A percentile compares a stretch with the other conserved stretches of the same genome.
Evolutionary conservation across 1,140 invertebrate genomes (phyloP).

Genomic region (Drosophila lacteicornis): DNA sequence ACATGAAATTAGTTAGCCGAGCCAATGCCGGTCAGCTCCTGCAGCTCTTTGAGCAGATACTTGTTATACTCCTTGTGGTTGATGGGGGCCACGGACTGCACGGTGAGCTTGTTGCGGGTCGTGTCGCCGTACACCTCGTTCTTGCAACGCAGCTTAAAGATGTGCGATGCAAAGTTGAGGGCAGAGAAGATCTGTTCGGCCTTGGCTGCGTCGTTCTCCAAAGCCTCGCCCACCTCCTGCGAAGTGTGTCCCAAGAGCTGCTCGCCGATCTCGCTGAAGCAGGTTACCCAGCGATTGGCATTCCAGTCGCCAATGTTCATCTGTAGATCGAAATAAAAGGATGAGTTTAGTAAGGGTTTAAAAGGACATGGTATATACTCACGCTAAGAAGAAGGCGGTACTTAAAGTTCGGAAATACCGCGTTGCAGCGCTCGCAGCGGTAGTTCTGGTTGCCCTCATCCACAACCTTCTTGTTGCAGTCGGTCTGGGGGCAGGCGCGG

Average conservation of each 20-base stretch:
- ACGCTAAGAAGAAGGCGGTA: constrained; percentile 93
- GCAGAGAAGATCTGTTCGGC: constrained; percentile 89
- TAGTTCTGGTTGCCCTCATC: constrained; percentile 94
- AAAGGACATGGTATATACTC: constrained; percentile 85
- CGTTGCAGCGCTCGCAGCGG: constrained; percentile 97
- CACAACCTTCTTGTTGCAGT: constrained; percentile 97
- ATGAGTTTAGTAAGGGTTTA: not conserved
- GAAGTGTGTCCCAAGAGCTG: constrained; percentile 91
- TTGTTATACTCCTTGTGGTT: constrained; percentile 91
- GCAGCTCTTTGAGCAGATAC: constrained; percentile 89
- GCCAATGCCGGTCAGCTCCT: constrained; percentile 87
- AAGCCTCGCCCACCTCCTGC: constrained; percentile 90
- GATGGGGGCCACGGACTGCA: constrained; percentile 88
- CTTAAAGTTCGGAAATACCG: constrained; percentile 93
- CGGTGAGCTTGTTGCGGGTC: constrained; percentile 90
- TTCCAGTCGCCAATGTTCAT: constrained; percentile 92
- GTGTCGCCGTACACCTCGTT: constrained; percentile 97
- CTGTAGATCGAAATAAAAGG: constrained; percentile 82
- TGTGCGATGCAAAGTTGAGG: constrained; percentile 91
- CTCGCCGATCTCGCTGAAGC: constrained; percentile 95
- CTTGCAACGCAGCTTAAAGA: constrained; percentile 93
- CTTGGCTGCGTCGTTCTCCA: constrained; percentile 87
- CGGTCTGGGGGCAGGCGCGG: constrained; percentile 93
- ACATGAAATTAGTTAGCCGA: constrained; percentile 47
- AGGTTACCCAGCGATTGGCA: constrained; percentile 93